Conservation (phyloP, 2,113 vertebrate genomes). For the Neodon shergylaensis region DNA sequence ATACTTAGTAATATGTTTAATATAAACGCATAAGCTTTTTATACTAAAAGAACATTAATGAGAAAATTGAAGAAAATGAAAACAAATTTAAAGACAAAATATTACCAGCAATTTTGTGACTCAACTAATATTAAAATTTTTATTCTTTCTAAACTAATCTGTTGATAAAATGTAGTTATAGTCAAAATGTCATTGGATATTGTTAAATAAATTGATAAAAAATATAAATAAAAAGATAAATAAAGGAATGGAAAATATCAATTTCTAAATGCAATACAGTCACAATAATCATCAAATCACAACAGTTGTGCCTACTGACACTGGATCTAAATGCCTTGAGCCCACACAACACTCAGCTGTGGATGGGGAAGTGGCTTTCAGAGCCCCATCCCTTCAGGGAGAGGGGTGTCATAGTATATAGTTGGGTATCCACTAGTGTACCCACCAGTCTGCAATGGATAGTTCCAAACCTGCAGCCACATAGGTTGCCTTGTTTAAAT, state of each 20-base stretch:
- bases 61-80: background rate
- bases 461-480: background rate
- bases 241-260: background rate
- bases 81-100: background rate
- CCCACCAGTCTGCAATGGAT: background rate
- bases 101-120: background rate
- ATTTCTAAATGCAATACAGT: background rate
- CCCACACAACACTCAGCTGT: background rate
- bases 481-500: background rate
- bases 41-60: background rate
- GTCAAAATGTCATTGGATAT: background rate
- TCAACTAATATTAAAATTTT: background rate
- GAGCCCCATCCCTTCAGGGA: background rate
- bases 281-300: background rate
- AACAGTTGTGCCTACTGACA: background rate
- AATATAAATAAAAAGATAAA: background rate
- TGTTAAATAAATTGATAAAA: background rate
- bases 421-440: background rate
- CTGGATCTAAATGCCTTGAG: background rate
- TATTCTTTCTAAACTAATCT: background rate
- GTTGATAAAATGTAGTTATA: background rate
- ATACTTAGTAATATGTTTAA: background rate
- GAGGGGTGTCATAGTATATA: background rate
- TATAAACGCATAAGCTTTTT: background rate
- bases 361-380: background rate